Conservation (phyloP, 64 coral and sea anemone species). For the Montipora capricornis region DNA sequence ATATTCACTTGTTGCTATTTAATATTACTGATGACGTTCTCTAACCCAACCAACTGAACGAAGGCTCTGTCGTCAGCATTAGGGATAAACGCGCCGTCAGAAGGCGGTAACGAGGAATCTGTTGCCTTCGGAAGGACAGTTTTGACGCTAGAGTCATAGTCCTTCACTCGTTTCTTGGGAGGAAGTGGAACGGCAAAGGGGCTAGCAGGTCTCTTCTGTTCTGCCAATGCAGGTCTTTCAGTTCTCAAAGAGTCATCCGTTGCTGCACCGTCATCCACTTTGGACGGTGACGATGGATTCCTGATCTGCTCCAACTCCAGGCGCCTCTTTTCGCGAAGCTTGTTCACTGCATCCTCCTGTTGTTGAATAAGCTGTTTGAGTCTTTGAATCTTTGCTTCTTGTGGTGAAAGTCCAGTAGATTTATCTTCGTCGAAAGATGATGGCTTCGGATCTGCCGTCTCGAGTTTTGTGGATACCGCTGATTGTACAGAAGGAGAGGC, state of each 20-base stretch:
- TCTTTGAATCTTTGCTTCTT: conserved; percentile 84
- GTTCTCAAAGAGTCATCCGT: background rate
- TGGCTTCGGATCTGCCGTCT: background rate
- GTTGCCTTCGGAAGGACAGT: background rate
- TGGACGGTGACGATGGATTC: conserved; percentile 14
- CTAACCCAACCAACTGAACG: conserved; percentile 83
- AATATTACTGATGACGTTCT: conserved; percentile 77
- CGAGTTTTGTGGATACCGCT: background rate
- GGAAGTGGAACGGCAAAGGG: conserved; percentile 81
- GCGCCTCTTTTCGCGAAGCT: conserved; percentile 82
- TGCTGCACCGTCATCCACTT: background rate
- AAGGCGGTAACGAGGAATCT: conserved; percentile 10
- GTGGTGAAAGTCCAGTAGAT: conserved; percentile 63
- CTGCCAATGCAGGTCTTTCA: conserved; percentile 36
- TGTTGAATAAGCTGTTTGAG: conserved; percentile 85
- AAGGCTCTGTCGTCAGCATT: conserved; percentile 81
- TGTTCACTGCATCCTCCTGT: conserved; percentile 85
- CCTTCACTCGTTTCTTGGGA: conserved; percentile 53
- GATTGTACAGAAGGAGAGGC: background rate
- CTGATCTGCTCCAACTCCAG: conserved; percentile 82
- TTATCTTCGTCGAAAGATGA: background rate
- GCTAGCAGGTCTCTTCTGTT: conserved; percentile 64
- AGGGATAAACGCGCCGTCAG: conserved; percentile 73
- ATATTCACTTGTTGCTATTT: background rate
- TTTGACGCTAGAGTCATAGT: conserved; percentile 21